These are phyloP conservation scores for Anisognathus igniventris DNA, from an alignment of 2,797 vertebrate species.

Conservation along the genomic window DNA sequence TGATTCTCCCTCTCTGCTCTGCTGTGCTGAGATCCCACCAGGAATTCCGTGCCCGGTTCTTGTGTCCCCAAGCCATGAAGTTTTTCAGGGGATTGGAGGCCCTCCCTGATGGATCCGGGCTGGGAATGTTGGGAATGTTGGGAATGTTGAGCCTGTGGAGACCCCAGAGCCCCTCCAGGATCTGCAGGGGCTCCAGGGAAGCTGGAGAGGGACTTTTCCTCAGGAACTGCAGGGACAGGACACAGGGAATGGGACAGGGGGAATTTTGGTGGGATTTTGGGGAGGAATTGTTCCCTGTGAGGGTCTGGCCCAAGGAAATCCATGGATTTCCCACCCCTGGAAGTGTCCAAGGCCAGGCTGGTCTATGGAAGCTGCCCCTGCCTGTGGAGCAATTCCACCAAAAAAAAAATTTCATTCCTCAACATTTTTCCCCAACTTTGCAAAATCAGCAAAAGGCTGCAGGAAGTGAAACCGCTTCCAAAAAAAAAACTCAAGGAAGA, in stretches of 20 bases:
- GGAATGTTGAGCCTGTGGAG: background rate
- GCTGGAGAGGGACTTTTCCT: background rate
- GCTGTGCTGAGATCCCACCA: rapidly evolving
- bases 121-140: background rate
- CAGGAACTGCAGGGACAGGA: no score
- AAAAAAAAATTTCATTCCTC: background rate
- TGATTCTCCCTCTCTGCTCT: background rate
- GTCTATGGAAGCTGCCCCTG: background rate
- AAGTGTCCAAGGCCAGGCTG: background rate
- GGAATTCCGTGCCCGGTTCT: background rate
- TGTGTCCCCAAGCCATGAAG: no score
- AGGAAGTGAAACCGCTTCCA: background rate
- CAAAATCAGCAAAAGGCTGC: background rate
- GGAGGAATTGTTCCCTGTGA: background rate
- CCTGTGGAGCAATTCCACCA: background rate
- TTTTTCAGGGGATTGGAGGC: background rate
- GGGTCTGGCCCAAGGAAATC: background rate
- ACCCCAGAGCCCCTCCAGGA: background rate
- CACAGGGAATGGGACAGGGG: background rate
- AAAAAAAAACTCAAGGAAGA: background rate
- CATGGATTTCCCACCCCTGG: background rate
- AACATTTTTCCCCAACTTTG: background rate
- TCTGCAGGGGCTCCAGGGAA: background rate
- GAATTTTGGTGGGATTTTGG: background rate
- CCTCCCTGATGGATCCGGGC: rapidly evolving